Percentiles rank a stretch among this genome's conserved stretches.
Evolutionary conservation across 2,888 invertebrate species (phyloP).

Genomic region (Schizotus pectinicornis): DNA sequence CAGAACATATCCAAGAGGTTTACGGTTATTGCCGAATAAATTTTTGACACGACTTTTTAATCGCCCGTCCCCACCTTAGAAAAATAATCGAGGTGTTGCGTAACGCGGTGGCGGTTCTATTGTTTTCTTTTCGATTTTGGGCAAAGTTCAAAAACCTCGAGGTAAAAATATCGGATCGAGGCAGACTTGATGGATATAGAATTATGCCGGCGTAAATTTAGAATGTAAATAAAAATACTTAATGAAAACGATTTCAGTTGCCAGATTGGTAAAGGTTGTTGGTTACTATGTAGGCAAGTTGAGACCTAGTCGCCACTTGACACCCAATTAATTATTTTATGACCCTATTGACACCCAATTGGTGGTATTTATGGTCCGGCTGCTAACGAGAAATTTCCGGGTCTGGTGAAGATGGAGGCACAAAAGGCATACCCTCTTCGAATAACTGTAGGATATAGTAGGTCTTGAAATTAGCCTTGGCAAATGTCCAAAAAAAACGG

Average conservation of each 20-base stretch:
- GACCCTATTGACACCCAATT: conserved; percentile 4
- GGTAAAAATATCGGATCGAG: conserved; percentile 12
- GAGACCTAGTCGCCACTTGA: not conserved
- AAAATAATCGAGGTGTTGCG: not conserved
- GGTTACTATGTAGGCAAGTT: too few relatives aligned
- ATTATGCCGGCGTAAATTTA: conserved; percentile 18
- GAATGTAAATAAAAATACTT: conserved; percentile 12
- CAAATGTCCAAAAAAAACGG: too few relatives aligned
- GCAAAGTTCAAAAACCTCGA: conserved; percentile 4
- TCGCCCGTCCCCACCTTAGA: not conserved
- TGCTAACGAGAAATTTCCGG: too few relatives aligned
- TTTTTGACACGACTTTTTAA: not conserved
- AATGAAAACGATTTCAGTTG: conserved; percentile 4
- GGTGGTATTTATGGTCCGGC: too few relatives aligned
- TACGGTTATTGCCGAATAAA: not conserved
- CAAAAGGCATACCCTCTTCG: too few relatives aligned
- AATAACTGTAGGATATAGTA: too few relatives aligned
- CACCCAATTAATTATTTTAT: conserved; percentile 21
- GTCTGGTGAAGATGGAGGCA: too few relatives aligned
- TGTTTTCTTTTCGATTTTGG: not conserved
- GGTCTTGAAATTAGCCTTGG: too few relatives aligned
- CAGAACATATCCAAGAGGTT: too few relatives aligned
- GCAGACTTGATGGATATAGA: conserved; percentile 1
- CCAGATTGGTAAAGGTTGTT: not conserved
- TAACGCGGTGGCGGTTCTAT: not conserved